A percentile compares a stretch with the other conserved stretches of the same genome.
Conservation (phyloP, 30 jellyfish, hydroid and myxozoan genomes). For the Aurelia aurita region DNA sequence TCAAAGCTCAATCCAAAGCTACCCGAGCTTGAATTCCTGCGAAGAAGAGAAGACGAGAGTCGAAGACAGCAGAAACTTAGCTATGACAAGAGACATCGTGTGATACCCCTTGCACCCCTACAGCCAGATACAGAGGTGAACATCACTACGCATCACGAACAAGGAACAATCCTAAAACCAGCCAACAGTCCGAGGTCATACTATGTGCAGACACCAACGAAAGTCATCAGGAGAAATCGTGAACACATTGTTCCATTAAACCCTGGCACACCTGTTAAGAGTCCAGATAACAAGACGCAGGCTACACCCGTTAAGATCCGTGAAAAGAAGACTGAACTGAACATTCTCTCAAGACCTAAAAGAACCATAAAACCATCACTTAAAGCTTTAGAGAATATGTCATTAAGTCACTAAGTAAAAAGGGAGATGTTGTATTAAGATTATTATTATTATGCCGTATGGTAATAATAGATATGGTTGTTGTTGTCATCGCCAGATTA, state of each 20-base stretch:
- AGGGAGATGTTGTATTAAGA: too few relatives aligned
- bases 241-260: slow-evolving; percentile 53
- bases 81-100: slow-evolving; percentile 53
- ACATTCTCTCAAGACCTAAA: slow-evolving; percentile 49
- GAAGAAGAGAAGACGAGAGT: slow-evolving; percentile 34
- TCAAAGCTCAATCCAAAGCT: slow-evolving; percentile 8
- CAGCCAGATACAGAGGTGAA: slow-evolving; percentile 43
- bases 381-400: too few relatives aligned
- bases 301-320: slow-evolving; percentile 16
- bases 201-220: slow-evolving; percentile 51
- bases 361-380: too few relatives aligned
- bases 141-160: slow-evolving; percentile 27
- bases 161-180: slow-evolving; percentile 44
- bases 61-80: slow-evolving; percentile 31
- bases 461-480: too few relatives aligned
- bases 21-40: slow-evolving; percentile 29
- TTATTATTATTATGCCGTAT: too few relatives aligned
- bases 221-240: slow-evolving; percentile 49
- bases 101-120: slow-evolving; percentile 30
- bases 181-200: slow-evolving; percentile 56
- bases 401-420: too few relatives aligned
- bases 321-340: slow-evolving; percentile 44
- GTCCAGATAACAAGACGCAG: slow-evolving; percentile 16
- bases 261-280: slow-evolving; percentile 18
- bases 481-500: too few relatives aligned